phyloP scores from a whole-genome alignment of 2,797 vertebrate genomes.

The Sparidentex hasta region DNA sequence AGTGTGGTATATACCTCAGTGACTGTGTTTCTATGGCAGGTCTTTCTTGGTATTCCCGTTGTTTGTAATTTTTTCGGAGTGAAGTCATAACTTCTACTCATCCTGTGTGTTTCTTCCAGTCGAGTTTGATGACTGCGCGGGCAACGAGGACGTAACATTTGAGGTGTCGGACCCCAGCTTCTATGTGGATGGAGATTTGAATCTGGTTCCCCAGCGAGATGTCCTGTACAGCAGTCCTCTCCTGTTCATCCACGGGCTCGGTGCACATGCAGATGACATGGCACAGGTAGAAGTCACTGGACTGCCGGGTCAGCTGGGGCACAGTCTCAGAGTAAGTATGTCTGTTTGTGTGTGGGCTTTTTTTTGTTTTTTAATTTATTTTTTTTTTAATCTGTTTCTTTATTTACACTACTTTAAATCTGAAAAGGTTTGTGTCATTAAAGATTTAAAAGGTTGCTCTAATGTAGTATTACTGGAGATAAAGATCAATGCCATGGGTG shows the following conservation, averaged over 20 bases:
- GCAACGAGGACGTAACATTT: conserved; percentile 89
- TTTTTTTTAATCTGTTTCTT: background rate
- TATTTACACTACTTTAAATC: conserved; percentile 6
- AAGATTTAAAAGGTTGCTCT: conserved; percentile 41
- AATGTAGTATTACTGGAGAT: conserved; percentile 7
- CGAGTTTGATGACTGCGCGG: conserved; percentile 93
- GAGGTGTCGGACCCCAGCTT: conserved; percentile 93
- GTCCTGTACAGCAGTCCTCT: conserved; percentile 79
- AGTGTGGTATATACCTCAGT: background rate
- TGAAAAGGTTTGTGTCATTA: conserved; percentile 34
- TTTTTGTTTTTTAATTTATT: too few species aligned
- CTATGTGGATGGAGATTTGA: conserved; percentile 87
- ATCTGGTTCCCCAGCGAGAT: conserved; percentile 87
- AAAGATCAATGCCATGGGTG: background rate
- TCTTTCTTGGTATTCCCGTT: conserved; percentile 20
- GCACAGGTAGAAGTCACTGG: conserved; percentile 89
- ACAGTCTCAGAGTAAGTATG: conserved; percentile 87
- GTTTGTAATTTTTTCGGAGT: background rate
- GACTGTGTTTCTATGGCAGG: background rate
- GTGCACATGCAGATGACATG: conserved; percentile 88
- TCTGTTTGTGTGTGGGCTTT: background rate
- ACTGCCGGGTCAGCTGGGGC: conserved; percentile 74
- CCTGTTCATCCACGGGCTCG: conserved; percentile 89
- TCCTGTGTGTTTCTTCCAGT: conserved; percentile 83
- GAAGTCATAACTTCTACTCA: background rate